Base-by-base conservation (phyloP, 2,797 vertebrate species). In the Nannoperca obscura region DNA sequence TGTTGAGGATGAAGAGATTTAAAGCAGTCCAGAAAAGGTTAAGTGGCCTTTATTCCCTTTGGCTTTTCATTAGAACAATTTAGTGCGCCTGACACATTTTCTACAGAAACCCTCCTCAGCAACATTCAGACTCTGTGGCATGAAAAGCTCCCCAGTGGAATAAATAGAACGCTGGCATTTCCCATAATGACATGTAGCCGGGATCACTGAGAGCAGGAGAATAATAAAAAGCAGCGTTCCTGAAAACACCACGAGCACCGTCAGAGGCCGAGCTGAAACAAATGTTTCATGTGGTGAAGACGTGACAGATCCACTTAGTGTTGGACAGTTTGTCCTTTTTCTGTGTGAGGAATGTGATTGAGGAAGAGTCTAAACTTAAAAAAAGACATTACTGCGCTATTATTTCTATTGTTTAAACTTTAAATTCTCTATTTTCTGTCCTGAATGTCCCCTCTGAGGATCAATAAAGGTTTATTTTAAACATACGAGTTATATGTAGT, bases 151-250 rank as follows among this genome's bases (percentile, higher is more conserved):
- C 34, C 74, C 30, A 0, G 24, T 40, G 71, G 71, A 74, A 82
- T 76, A 52, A 80, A 84, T 53, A 76, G 50, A 78, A 34, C 3
- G 1, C 49, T 80, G 83, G 60, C 76, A 68, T 88, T 88, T 85
- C 38, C 70, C 53, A 40, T 42, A 30, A 59, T 73, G 77, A 74
- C 17, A 40, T 0, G 57, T 2, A 7, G 68, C 46, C 52, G 7
- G 8, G 32, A 55, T 5, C 19, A 0, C 36, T 19, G 44, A 76
- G n/a, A 34, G 40, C 27, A 17, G 17, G 0, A 0, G 15, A 22
- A 44, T 7, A 30, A 53, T 11, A 19, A n/a, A 47, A 46, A 7
- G 27, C 11, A 9, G 24, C n/a, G 57, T 30, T 30, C 6, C 30
- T 27, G 22, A 40, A 49, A 22, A n/a, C 47, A 30, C n/a, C 7